phyloP scores from a whole-genome alignment of 2,797 vertebrate species.

The Pantherophis alleghaniensis region DNA sequence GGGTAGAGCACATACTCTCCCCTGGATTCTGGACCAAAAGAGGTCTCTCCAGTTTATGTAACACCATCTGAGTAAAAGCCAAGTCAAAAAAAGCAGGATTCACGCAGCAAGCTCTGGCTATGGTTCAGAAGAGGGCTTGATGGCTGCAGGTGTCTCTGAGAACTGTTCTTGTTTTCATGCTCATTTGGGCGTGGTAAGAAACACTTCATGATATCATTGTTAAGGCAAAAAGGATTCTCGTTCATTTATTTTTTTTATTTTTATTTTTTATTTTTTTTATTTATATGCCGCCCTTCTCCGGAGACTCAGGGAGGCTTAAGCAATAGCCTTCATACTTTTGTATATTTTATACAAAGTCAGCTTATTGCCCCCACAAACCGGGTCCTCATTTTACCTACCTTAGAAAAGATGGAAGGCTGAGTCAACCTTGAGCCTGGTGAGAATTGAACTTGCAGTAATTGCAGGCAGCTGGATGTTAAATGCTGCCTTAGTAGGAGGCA shows the following conservation, averaged over 20 bases:
- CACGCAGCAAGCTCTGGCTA: background rate
- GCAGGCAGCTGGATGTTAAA: no score
- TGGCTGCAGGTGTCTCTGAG: background rate
- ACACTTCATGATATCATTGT: background rate
- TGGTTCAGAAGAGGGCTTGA: background rate
- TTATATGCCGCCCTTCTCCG: no score
- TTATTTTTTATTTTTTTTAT: no score
- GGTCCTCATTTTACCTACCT: no score
- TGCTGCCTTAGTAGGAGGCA: no score
- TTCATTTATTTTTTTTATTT: background rate
- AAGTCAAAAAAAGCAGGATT: slow-evolving; percentile 25
- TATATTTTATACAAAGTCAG: no score
- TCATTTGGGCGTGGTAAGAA: background rate
- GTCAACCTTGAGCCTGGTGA: no score
- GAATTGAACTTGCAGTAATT: no score
- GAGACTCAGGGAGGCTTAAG: no score
- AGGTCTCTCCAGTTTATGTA: background rate
- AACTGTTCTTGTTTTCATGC: background rate
- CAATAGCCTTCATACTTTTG: no score
- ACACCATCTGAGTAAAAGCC: background rate
- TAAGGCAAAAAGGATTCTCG: background rate
- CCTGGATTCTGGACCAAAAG: background rate
- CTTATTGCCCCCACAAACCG: no score
- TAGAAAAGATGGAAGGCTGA: no score
- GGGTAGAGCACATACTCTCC: background rate